A percentile compares a stretch with the other conserved stretches of the same genome.
These are phyloP conservation scores for Apis laboriosa DNA, from an alignment of 1,140 invertebrate species.

Conservation along the genomic window DNA sequence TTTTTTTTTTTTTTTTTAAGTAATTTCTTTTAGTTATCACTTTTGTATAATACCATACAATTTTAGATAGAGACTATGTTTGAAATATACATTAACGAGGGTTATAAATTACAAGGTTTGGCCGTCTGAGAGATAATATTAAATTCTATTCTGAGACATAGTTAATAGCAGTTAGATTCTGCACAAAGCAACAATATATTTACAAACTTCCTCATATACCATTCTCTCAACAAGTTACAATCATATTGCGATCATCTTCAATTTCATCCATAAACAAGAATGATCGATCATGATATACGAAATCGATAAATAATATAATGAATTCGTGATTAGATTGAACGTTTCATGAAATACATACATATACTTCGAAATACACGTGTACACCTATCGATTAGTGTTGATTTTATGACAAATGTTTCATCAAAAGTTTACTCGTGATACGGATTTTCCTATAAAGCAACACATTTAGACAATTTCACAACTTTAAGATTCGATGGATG, in stretches of 20 bases:
- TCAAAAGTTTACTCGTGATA: neutral
- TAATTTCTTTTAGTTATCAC: too few relatives aligned
- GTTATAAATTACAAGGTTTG: too few relatives aligned
- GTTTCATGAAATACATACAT: neutral
- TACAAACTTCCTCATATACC: neutral
- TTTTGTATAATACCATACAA: too few relatives aligned
- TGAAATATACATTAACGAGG: too few relatives aligned
- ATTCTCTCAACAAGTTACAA: neutral
- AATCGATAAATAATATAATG: neutral
- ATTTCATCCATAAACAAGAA: neutral
- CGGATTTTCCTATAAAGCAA: slow-evolving; percentile 17
- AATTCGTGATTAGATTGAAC: neutral
- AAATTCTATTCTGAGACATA: neutral
- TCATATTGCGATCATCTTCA: neutral
- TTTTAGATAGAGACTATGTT: too few relatives aligned
- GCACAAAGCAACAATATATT: neutral
- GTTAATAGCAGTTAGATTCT: neutral
- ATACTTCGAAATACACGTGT: slow-evolving; percentile 17
- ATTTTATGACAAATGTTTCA: neutral
- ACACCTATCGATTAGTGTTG: slow-evolving; percentile 8
- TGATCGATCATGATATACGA: neutral
- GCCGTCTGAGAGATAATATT: neutral
- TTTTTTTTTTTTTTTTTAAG: too few relatives aligned
- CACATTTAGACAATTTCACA: slow-evolving; percentile 11
- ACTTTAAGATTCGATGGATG: neutral